These are phyloP conservation scores for Uropsilus gracilis DNA, from an alignment of 2,113 vertebrate species.

Conservation along the genomic window DNA sequence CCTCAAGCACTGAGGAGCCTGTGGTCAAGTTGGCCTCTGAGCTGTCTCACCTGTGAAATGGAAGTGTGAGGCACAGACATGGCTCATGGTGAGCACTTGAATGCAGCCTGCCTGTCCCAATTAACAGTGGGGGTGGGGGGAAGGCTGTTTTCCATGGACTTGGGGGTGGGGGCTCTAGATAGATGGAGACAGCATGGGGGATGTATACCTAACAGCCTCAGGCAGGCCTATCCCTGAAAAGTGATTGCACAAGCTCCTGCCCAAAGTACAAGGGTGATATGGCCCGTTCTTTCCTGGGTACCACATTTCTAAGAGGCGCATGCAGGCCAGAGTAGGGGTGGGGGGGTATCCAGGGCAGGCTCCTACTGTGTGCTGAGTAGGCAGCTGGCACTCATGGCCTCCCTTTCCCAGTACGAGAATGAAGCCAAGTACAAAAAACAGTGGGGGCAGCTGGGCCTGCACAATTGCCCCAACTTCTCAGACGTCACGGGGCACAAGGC, in stretches of 20 bases:
- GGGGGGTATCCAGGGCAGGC: fast-evolving
- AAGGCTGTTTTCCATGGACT: neutral
- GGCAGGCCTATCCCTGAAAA: neutral
- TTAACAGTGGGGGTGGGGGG: fast-evolving
- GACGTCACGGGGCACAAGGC: conserved; percentile 75
- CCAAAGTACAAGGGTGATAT: no score
- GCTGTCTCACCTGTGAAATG: neutral
- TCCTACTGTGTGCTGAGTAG: neutral
- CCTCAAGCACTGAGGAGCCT: neutral
- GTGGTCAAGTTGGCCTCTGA: neutral
- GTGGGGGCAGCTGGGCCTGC: conserved; percentile 79
- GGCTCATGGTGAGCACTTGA: neutral
- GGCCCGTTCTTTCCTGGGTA: neutral
- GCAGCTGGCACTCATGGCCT: neutral
- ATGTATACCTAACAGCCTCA: neutral
- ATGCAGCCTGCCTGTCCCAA: neutral
- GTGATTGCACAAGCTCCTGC: neutral
- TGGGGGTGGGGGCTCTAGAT: neutral
- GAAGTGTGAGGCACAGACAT: neutral
- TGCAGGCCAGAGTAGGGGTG: neutral
- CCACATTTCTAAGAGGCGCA: neutral
- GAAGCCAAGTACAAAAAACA: conserved; percentile 79
- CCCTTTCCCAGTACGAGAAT: conserved; percentile 82
- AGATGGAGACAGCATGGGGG: neutral
- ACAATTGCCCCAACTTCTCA: conserved; percentile 75